Evolutionary conservation across 2,888 invertebrate species (phyloP).

Genomic region (Seira ritae): DNA sequence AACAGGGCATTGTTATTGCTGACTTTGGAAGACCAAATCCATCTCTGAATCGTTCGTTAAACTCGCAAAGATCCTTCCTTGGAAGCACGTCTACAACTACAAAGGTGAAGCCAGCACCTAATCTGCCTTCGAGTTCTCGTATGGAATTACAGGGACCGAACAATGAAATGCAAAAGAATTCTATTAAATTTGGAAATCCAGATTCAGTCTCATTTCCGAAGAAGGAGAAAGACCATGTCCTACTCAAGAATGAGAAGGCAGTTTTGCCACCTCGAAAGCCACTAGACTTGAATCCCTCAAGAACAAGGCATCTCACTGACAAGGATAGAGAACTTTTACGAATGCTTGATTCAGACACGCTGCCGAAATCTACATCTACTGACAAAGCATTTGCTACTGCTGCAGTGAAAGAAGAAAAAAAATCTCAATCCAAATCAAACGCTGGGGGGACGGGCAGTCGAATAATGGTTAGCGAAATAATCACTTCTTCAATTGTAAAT

Average conservation of each 20-base stretch:
- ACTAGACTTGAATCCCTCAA: constrained; percentile 65
- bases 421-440: too few species aligned
- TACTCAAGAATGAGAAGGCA: constrained; percentile 34
- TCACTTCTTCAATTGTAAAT: constrained; percentile 65
- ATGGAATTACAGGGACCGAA: constrained; percentile 67
- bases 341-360: constrained; percentile 31
- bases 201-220: constrained; percentile 60
- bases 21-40: constrained; percentile 46
- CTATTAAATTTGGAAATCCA: constrained; percentile 63
- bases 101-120: not conserved
- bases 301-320: constrained; percentile 68
- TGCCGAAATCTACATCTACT: too few species aligned
- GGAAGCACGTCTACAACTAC: not conserved
- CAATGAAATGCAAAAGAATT: constrained; percentile 57
- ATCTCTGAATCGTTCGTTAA: not conserved
- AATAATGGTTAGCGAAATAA: constrained; percentile 28
- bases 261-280: constrained; percentile 32
- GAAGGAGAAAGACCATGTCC: constrained; percentile 35
- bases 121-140: constrained; percentile 27
- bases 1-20: constrained; percentile 45
- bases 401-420: too few species aligned
- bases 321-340: constrained; percentile 66
- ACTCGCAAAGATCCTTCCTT: not conserved
- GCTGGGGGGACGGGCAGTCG: too few species aligned
- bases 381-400: too few species aligned